Evolutionary conservation across 1,140 invertebrate genomes (phyloP).

Genomic region (Caligus rogercresseyi): DNA sequence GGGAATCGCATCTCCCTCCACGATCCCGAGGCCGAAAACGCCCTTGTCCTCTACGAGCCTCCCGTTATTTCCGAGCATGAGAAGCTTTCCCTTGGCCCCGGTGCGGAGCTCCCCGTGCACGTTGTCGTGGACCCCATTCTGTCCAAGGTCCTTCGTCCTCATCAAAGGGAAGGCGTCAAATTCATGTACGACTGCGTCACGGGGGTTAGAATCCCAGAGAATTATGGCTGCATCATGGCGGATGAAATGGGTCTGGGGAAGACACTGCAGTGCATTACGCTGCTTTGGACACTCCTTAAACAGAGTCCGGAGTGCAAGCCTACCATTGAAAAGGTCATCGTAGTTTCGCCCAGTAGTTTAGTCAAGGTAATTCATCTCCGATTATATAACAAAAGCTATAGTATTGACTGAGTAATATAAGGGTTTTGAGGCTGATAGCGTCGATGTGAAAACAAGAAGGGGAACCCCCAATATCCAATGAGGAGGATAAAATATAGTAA

Average conservation of each 20-base stretch:
- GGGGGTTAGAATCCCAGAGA: constrained; percentile 64
- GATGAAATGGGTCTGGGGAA: constrained; percentile 97
- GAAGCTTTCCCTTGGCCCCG: constrained; percentile 33
- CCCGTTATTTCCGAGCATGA: constrained; percentile 63
- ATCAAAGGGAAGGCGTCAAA: constrained; percentile 97
- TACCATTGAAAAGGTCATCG: constrained; percentile 30
- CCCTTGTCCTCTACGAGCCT: constrained; percentile 73
- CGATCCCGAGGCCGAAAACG: constrained; percentile 83
- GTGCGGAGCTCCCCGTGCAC: constrained; percentile 50
- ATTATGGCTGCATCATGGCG: constrained; percentile 92
- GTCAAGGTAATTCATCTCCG: constrained; percentile 63
- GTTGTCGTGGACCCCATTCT: constrained; percentile 87
- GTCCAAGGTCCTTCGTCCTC: constrained; percentile 74
- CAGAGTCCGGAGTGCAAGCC: constrained; percentile 44
- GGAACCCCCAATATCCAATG: too few relatives aligned
- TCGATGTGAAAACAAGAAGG: too few relatives aligned
- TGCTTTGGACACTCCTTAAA: constrained; percentile 81
- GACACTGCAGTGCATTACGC: constrained; percentile 91
- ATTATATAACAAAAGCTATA: too few relatives aligned
- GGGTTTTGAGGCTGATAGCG: too few relatives aligned
- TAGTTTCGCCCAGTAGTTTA: constrained; percentile 89
- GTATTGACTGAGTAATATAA: too few relatives aligned
- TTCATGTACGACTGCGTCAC: constrained; percentile 99
- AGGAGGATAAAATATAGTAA: too few relatives aligned
- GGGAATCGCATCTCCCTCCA: constrained; percentile 56